Evolutionary conservation across 2,888 invertebrate species (phyloP).

Genomic region (Microdon myrmicae): DNA sequence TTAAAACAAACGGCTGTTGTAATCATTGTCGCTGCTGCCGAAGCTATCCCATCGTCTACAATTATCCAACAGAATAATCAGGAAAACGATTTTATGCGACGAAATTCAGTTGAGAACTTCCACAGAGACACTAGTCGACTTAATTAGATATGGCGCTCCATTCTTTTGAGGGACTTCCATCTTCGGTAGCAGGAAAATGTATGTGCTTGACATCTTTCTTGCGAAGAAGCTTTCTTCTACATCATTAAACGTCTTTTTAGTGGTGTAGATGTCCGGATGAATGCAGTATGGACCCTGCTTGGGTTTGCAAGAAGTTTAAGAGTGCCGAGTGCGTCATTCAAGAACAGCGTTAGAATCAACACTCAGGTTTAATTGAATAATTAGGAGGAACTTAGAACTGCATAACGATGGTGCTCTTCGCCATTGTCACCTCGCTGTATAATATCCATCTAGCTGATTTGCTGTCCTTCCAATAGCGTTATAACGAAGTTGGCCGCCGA

Average conservation of each 20-base stretch:
- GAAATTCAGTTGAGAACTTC: conserved; percentile 34
- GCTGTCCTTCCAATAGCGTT: too few relatives aligned
- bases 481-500: too few relatives aligned
- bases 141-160: conserved; percentile 12
- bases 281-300: neutral
- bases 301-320: neutral
- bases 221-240: conserved; percentile 20
- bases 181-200: neutral
- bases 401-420: conserved; percentile 22
- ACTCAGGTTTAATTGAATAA: conserved; percentile 51
- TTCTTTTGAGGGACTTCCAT: conserved; percentile 2
- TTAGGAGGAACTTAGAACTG: conserved; percentile 19
- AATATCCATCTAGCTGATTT: too few relatives aligned
- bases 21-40: neutral
- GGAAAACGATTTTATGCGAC: conserved; percentile 38
- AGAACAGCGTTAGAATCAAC: conserved; percentile 48
- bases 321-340: conserved; percentile 31
- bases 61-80: conserved; percentile 26
- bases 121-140: conserved; percentile 20
- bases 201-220: conserved; percentile 31
- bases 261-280: conserved; percentile 7
- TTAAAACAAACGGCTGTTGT: conserved; percentile 43
- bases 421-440: conserved; percentile 20
- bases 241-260: conserved; percentile 38
- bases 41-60: conserved; percentile 1